A percentile compares a stretch with the other conserved stretches of the same genome.
Evolutionary conservation across 2,797 vertebrate genomes (phyloP).

Genomic region (Luscinia luscinia): DNA sequence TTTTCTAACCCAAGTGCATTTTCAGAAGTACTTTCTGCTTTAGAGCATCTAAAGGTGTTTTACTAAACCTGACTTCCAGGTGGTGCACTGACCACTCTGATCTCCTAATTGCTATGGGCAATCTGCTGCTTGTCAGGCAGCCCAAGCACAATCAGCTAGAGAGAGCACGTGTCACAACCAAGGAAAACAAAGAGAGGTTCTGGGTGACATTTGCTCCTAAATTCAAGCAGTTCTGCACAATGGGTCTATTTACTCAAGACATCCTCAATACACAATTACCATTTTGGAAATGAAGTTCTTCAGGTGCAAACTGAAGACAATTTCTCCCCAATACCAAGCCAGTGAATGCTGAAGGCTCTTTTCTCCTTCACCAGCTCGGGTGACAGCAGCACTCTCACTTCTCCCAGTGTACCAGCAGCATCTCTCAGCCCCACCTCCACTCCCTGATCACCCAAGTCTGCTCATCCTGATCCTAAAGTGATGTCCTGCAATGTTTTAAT

Average conservation of each 20-base stretch:
- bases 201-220: neutral
- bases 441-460: neutral
- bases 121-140: neutral
- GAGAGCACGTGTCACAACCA: neutral
- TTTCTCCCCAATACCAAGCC: fast-evolving
- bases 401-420: fast-evolving
- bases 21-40: neutral
- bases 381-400: neutral
- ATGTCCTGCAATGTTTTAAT: neutral
- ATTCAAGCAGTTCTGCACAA: neutral
- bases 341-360: neutral
- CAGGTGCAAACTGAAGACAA: neutral
- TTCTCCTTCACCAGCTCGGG: neutral
- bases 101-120: neutral
- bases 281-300: neutral
- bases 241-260: neutral
- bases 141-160: neutral
- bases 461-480: neutral
- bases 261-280: neutral
- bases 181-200: neutral
- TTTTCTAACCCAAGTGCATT: neutral
- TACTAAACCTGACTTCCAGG: neutral
- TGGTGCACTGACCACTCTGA: neutral
- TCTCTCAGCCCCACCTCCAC: too few relatives aligned
- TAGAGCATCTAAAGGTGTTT: neutral